Base-by-base conservation (phyloP, 2,797 vertebrate species). In the Lutjanus argentimaculatus region DNA sequence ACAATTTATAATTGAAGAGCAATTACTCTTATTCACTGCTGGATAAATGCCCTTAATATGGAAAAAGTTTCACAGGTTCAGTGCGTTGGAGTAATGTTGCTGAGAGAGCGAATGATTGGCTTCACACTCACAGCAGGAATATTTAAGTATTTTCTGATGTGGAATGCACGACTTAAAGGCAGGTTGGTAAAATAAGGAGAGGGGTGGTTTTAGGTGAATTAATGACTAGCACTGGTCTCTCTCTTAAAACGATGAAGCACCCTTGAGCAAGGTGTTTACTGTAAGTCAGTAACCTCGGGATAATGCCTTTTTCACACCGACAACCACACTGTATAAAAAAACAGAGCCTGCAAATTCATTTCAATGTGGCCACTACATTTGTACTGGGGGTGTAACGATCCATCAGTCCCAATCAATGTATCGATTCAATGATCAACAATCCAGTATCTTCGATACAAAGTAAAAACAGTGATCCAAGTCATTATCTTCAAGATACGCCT, bases 1-100 rank as follows among this genome's bases (percentile, higher is more conserved):
- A 83, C 82, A 80, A 85, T 90, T 85, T 81, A 89, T 90, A 90
- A 90, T 86, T 90, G 84, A 88, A 80, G 67, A 84, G 75, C 80
- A 86, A 89, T 93, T 90, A 88, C 72, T 88, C 87, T 78, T 58
- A 58, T 64, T 84, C 79, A 79, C 77, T 80, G 67, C 56, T 84
- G 77, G 62, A 87, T 83, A 76, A 65, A 86, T 89, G 76, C 63
- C 70, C 68, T 80, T 68, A 89, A 90, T 83, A 82, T 68, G 42
- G 59, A 63, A 59, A 65, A 64, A 46, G 67, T 86, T 72, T 70
- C 12, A 72, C 48, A 65, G 25, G 25, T 71, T 67, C 42, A 63
- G 67, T 64, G 16, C 53, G 52, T 67, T 72, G 52, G 21, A 82
- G 25, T 63, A 67, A 64, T 72, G 62, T 46, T 68, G 74, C 46